Percentiles rank a stretch among this genome's conserved stretches.
phyloP scores from a whole-genome alignment of 2,797 vertebrate genomes.

The Microchirus variegatus region DNA sequence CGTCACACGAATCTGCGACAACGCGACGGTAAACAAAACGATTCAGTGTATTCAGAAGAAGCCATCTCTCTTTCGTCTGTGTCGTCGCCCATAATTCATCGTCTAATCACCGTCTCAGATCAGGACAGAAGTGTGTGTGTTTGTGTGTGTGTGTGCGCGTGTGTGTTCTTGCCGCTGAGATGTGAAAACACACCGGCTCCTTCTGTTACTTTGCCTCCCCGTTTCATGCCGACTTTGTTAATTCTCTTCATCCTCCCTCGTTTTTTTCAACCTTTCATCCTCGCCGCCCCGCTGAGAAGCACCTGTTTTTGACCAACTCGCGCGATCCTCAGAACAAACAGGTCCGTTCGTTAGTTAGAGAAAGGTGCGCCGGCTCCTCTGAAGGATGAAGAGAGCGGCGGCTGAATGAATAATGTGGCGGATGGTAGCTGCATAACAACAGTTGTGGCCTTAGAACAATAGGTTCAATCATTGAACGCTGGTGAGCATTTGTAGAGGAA shows the following conservation, averaged over 20 bases:
- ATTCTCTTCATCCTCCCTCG: constrained; percentile 62
- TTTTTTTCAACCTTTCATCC: constrained; percentile 67
- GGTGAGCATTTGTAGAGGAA: constrained; percentile 52
- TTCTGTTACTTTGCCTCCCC: constrained; percentile 68
- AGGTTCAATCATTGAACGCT: constrained; percentile 32
- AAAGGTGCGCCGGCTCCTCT: constrained; percentile 63
- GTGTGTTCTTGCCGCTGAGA: constrained; percentile 32
- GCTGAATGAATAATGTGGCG: constrained; percentile 74
- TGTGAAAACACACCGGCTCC: constrained; percentile 61
- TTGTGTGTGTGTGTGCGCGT: constrained; percentile 35
- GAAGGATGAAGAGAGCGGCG: constrained; percentile 65
- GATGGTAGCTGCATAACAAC: constrained; percentile 74
- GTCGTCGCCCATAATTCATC: constrained; percentile 40
- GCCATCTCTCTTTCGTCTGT: constrained; percentile 41
- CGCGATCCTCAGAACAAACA: constrained; percentile 67
- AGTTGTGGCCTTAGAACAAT: constrained; percentile 61
- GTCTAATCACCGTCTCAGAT: constrained; percentile 53
- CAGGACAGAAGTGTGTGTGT: constrained; percentile 51
- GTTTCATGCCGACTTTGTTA: constrained; percentile 71
- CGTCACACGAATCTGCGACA: neutral
- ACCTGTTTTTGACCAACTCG: constrained; percentile 70
- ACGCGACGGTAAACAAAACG: neutral
- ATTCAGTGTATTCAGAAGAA: constrained; percentile 25
- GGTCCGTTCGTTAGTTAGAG: constrained; percentile 36
- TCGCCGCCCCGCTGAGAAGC: constrained; percentile 64